Evolutionary conservation across 2,888 invertebrate genomes (phyloP).

Genomic region (Lasioglossum marginatum): DNA sequence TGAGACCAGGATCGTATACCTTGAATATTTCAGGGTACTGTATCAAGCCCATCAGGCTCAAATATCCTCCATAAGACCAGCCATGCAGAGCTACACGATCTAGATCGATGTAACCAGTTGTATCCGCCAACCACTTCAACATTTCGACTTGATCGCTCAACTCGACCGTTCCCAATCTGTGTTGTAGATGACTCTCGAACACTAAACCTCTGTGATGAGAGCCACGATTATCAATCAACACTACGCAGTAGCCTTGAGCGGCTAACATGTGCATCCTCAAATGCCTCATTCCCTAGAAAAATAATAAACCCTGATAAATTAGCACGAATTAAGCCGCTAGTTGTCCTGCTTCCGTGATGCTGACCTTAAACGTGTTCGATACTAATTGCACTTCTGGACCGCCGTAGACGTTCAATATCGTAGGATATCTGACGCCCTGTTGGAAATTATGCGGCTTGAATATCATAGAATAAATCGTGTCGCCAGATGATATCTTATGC

Average conservation of each 20-base stretch:
- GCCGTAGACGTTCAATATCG: slow-evolving; percentile 98
- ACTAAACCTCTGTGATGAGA: slow-evolving; percentile 96
- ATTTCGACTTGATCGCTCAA: slow-evolving; percentile 98
- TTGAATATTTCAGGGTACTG: slow-evolving; percentile 97
- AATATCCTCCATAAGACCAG: slow-evolving; percentile 99
- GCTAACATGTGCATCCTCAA: slow-evolving; percentile 97
- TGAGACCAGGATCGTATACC: slow-evolving; percentile 84
- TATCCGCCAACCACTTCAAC: slow-evolving; percentile 93
- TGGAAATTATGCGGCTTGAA: slow-evolving; percentile 93
- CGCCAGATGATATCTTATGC: slow-evolving; percentile 89
- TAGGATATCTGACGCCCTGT: slow-evolving; percentile 91
- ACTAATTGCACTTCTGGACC: slow-evolving; percentile 99
- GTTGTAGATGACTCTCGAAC: slow-evolving; percentile 96
- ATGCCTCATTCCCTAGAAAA: slow-evolving; percentile 92
- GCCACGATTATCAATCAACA: slow-evolving; percentile 97
- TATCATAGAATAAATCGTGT: slow-evolving; percentile 93
- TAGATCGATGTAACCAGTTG: slow-evolving; percentile 95
- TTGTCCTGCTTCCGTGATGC: neutral
- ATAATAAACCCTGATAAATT: neutral
- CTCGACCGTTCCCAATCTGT: slow-evolving; percentile 97
- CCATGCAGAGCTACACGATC: slow-evolving; percentile 97
- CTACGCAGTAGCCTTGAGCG: slow-evolving; percentile 97
- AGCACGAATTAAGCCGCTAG: neutral
- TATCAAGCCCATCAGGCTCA: slow-evolving; percentile 97
- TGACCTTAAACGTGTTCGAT: slow-evolving; percentile 96